phyloP scores from a whole-genome alignment of 2,113 vertebrate species.

The Acrocephalus arundinaceus region DNA sequence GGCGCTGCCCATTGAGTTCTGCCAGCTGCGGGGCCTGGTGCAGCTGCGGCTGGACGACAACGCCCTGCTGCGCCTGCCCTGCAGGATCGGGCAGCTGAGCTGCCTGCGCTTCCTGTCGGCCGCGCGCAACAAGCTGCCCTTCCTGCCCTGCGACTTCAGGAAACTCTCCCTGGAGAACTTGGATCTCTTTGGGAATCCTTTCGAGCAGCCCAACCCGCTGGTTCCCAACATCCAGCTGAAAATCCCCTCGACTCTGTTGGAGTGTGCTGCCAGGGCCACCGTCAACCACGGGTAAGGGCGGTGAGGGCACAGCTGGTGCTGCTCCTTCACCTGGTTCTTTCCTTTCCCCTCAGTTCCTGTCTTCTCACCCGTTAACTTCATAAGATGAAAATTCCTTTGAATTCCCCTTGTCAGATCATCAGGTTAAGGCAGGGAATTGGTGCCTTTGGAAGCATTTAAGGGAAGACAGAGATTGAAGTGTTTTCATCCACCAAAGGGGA shows the following conservation, averaged over 20 bases:
- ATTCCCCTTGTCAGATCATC: neutral
- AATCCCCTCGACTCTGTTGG: conserved; percentile 84
- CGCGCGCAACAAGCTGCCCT: conserved; percentile 86
- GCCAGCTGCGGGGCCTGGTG: conserved; percentile 81
- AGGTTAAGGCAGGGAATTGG: neutral
- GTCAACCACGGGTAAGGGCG: conserved; percentile 81
- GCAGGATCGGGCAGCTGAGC: conserved; percentile 81
- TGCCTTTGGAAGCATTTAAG: neutral
- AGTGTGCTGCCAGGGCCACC: conserved; percentile 81
- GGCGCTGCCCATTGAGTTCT: conserved; percentile 87
- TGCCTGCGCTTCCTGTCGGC: conserved; percentile 87
- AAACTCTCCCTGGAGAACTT: conserved; percentile 87
- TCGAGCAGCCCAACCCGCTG: conserved; percentile 82
- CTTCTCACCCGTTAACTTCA: fast-evolving
- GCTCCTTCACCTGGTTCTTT: fast-evolving
- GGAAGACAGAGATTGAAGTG: neutral
- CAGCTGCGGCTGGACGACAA: conserved; percentile 90
- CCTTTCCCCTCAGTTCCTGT: neutral
- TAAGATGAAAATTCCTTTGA: neutral
- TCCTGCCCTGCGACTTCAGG: conserved; percentile 86
- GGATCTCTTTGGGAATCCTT: conserved; percentile 93
- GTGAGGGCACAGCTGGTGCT: fast-evolving
- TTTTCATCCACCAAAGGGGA: neutral
- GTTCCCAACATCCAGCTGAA: conserved; percentile 84
- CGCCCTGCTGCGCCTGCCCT: conserved; percentile 81